These are phyloP conservation scores for Zaprionus bogoriensis DNA, from an alignment of 2,888 invertebrate genomes.

Conservation along the genomic window DNA sequence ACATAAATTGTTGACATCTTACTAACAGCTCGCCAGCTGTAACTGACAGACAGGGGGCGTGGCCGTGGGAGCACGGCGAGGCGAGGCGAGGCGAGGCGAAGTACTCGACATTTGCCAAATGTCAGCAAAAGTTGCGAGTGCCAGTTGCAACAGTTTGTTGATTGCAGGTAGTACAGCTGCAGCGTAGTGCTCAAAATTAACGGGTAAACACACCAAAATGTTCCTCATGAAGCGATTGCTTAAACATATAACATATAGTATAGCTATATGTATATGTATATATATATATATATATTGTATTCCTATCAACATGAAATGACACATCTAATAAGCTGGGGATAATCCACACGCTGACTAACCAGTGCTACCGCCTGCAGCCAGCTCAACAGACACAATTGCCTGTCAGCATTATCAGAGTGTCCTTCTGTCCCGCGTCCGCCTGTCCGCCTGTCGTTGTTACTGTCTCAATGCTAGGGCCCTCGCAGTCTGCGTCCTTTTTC, in stretches of 20 bases:
- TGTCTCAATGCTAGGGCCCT: conserved; percentile 39
- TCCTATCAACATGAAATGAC: neutral
- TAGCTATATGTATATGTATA: neutral
- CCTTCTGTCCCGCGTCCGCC: neutral
- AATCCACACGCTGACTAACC: neutral
- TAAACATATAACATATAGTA: no score
- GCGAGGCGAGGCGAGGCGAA: neutral
- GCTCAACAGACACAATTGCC: conserved; percentile 52
- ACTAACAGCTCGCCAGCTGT: conserved; percentile 36
- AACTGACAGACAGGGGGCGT: conserved; percentile 11
- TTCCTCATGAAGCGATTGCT: no score
- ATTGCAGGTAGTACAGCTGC: neutral
- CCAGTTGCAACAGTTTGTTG: neutral
- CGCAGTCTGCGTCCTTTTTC: conserved; percentile 32
- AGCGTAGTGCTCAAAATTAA: neutral
- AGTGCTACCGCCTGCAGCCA: neutral
- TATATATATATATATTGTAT: neutral
- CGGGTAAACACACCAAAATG: no score
- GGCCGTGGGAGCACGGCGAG: no score
- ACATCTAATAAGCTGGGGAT: neutral
- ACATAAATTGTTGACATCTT: conserved; percentile 58
- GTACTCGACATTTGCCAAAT: conserved; percentile 39
- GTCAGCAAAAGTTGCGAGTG: conserved; percentile 22
- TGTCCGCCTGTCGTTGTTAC: conserved; percentile 13
- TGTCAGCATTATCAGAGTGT: conserved; percentile 61